Base-by-base conservation (phyloP, 2,113 vertebrate species). In the Marmota flaviventris region DNA sequence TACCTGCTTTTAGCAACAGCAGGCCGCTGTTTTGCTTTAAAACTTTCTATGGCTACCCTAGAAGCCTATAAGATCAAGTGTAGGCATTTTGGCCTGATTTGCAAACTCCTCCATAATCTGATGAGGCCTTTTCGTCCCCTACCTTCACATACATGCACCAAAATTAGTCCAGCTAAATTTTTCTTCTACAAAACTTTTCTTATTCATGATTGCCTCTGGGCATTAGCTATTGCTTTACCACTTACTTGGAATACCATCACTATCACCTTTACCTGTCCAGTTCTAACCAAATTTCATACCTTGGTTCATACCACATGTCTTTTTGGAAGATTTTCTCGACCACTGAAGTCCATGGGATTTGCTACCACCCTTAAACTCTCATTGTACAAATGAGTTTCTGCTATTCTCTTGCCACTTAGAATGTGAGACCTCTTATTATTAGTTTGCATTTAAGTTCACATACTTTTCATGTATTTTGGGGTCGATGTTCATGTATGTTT, bases 381-480 rank as follows among this genome's bases (percentile, higher is more conserved):
- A 73, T 58, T 75, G n/a, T 65, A 86, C 37, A 91, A 86, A 51
- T 87, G 37, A 82, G 48, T 48, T 96, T 94, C 48, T 91, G 4
- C 73, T 42, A 73, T 61, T 73, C 29, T 4, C 3, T 25, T 93
- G 45, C 20, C 61, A 5, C 9, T 76, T 77, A 94, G 3, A 76
- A 67, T 70, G 32, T 76, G 34, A 91, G 8, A 4, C 53, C 12
- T 91, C 12, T 77, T 84, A 51, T 34, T 87, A 9, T 76, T 85
- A 67, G 56, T 96, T 94, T 91, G 13, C 8, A 70, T 85, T 91
- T 77, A 84, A 96, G 48, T 25, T 13, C 4, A 48, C 67, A 34
- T 56, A 34, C 45, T 92, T 89, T 82, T 67, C 85, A 85, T 75
- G 34, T 81, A 67, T 51, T 25, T 69, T 95, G 45, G 9, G 14